These are phyloP conservation scores for Lepidocyrtinus sp. DNA, from an alignment of 2,888 invertebrate species.

Conservation along the genomic window DNA sequence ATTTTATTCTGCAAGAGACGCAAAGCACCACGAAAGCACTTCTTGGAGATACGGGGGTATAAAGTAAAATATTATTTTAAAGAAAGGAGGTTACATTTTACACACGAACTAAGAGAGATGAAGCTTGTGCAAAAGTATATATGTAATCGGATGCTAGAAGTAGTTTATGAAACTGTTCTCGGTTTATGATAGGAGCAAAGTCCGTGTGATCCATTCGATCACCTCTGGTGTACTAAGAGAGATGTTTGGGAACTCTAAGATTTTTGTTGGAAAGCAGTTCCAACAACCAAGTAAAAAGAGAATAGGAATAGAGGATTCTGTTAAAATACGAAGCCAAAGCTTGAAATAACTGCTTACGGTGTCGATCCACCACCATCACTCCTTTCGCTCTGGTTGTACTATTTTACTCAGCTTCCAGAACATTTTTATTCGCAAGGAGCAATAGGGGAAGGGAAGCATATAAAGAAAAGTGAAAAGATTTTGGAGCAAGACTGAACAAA, in stretches of 20 bases:
- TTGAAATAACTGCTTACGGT: too few species aligned
- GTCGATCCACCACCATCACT: background rate
- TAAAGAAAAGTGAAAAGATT: background rate
- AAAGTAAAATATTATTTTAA: background rate
- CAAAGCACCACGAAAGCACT: background rate
- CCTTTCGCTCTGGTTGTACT: too few species aligned
- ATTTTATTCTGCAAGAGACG: background rate
- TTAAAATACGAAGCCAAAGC: too few species aligned
- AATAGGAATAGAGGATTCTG: too few species aligned
- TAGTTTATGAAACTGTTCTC: background rate
- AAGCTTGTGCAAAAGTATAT: background rate
- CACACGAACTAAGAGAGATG: background rate
- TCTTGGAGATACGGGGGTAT: background rate
- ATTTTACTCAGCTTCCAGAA: too few species aligned
- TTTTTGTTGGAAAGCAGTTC: slow-evolving; percentile 34
- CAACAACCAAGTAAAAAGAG: background rate
- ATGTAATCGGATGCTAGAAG: background rate
- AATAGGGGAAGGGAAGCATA: background rate
- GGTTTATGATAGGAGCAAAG: background rate
- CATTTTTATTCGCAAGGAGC: too few species aligned
- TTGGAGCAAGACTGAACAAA: background rate
- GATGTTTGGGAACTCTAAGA: slow-evolving; percentile 42
- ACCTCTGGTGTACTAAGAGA: slow-evolving; percentile 35
- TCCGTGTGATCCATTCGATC: slow-evolving; percentile 42
- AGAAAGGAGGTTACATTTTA: background rate